A percentile compares a stretch with the other conserved stretches of the same genome.
Evolutionary conservation across 2,113 vertebrate genomes (phyloP).

Genomic region (Antechinus stuartii): DNA sequence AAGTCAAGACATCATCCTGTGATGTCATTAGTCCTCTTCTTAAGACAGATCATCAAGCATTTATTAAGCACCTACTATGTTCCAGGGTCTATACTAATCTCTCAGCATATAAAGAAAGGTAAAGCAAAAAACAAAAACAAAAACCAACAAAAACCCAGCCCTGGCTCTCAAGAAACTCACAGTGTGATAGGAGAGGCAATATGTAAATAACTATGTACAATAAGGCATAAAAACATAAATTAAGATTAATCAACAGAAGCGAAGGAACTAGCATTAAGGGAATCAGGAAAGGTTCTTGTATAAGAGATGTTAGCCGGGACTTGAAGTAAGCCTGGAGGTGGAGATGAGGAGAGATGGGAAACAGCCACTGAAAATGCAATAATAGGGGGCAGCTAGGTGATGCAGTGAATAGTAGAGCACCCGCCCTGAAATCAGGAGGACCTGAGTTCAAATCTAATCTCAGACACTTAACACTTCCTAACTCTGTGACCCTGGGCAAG

Average conservation of each 20-base stretch:
- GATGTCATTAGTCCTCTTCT: no score
- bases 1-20: no score
- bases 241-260: neutral
- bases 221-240: neutral
- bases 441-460: no score
- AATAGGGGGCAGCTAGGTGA: no score
- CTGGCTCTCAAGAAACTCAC: neutral
- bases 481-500: no score
- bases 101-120: neutral
- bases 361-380: neutral
- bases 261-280: neutral
- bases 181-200: neutral
- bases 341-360: neutral
- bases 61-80: neutral
- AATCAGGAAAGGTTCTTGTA: neutral
- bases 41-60: neutral
- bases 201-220: neutral
- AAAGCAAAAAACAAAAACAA: neutral
- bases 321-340: neutral
- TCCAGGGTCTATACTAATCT: neutral
- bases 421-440: no score
- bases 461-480: no score
- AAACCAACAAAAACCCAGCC: neutral
- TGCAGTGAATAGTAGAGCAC: no score
- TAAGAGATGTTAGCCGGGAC: neutral